Percentiles rank a stretch among this genome's conserved stretches.
phyloP scores from a whole-genome alignment of 2,113 vertebrate species.

The Bos taurus region DNA sequence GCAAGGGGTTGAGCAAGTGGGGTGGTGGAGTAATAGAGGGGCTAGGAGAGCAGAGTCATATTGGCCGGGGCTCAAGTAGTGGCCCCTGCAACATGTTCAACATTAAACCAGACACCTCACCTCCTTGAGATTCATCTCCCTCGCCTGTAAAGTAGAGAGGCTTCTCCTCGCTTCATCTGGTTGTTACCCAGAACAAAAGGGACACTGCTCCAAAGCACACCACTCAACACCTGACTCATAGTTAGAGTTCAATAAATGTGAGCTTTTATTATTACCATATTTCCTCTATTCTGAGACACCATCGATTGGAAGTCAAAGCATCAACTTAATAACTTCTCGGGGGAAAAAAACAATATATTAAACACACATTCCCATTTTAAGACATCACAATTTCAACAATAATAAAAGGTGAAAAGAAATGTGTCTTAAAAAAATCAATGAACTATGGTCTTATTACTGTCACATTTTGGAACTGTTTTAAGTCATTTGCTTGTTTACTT shows the following conservation, averaged over 20 bases:
- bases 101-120: neutral
- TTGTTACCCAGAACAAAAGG: neutral
- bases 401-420: slow-evolving; percentile 64
- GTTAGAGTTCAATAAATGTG: slow-evolving; percentile 52
- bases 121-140: neutral
- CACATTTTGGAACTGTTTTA: slow-evolving; percentile 35
- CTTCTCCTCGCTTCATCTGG: neutral
- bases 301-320: slow-evolving; percentile 61
- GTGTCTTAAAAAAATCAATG: slow-evolving; percentile 67
- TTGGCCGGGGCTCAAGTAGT: neutral
- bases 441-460: slow-evolving; percentile 32
- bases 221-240: neutral
- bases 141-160: neutral
- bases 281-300: slow-evolving; percentile 58
- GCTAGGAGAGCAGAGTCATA: neutral
- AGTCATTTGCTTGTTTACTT: slow-evolving; percentile 31
- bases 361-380: slow-evolving; percentile 54
- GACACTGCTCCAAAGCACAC: neutral
- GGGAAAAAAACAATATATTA: slow-evolving; percentile 64
- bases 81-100: neutral
- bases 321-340: slow-evolving; percentile 66
- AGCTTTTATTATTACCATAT: slow-evolving; percentile 66
- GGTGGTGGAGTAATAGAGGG: neutral
- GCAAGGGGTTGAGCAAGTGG: rapidly evolving
- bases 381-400: slow-evolving; percentile 51